A percentile compares a stretch with the other conserved stretches of the same genome.
Conservation (phyloP, 2,113 vertebrate species). For the Nanger granti region DNA sequence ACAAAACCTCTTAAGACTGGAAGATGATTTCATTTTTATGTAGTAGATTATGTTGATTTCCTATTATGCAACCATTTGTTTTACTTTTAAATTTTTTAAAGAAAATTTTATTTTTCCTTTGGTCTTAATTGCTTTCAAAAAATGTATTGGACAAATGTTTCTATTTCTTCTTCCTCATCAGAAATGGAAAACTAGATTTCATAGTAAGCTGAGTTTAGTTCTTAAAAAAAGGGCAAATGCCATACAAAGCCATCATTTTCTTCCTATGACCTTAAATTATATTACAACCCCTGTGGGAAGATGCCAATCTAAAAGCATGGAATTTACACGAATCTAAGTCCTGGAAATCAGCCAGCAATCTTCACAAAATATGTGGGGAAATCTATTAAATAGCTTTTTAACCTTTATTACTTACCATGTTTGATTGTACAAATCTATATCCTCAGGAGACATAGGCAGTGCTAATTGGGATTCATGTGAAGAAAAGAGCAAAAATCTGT, state of each 20-base stretch:
- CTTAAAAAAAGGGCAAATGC: not conserved
- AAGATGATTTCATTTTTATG: not conserved
- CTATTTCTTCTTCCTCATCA: not conserved
- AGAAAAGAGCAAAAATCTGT: constrained; percentile 32
- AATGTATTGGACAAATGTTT: not conserved
- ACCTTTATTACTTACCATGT: constrained; percentile 47
- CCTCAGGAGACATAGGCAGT: constrained; percentile 1
- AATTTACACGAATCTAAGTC: constrained; percentile 51
- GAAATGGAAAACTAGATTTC: not conserved
- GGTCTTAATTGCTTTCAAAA: constrained; percentile 15
- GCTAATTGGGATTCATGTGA: not conserved
- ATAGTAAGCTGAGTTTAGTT: not conserved
- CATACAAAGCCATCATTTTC: constrained; percentile 11
- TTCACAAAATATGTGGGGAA: constrained; percentile 20
- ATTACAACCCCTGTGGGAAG: not conserved
- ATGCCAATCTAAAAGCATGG: constrained; percentile 35
- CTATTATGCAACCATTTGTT: not conserved
- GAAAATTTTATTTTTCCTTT: not conserved
- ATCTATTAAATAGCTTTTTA: constrained; percentile 47
- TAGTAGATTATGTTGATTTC: not conserved
- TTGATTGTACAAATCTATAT: constrained; percentile 40
- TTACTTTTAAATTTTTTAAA: not conserved
- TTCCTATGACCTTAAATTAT: constrained; percentile 38
- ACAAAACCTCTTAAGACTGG: not conserved
- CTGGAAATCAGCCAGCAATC: constrained; percentile 25